Percentiles rank a stretch among this genome's conserved stretches.
phyloP scores from a whole-genome alignment of 2,888 invertebrate species.

The Rhogogaster chlorosoma region DNA sequence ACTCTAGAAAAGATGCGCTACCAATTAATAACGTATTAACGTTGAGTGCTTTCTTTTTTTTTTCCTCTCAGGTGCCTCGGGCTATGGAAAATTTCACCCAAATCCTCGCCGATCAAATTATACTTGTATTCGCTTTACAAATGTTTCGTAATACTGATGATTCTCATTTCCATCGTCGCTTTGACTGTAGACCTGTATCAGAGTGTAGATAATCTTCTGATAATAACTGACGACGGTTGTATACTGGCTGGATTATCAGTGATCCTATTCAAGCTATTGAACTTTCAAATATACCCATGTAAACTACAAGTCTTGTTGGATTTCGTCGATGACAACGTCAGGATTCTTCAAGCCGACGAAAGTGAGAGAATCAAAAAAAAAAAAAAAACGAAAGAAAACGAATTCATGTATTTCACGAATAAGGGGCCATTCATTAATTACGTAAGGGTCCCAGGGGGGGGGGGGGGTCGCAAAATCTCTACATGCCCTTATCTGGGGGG shows the following conservation, averaged over 20 bases:
- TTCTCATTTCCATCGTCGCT: conserved; percentile 61
- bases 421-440: no score
- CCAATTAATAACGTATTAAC: neutral
- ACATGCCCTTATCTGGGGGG: no score
- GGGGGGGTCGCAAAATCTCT: no score
- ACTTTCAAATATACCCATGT: conserved; percentile 55
- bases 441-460: no score
- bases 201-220: conserved; percentile 60
- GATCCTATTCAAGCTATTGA: conserved; percentile 64
- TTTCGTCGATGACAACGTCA: conserved; percentile 5
- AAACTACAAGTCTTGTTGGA: conserved; percentile 4
- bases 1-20: neutral
- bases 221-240: conserved; percentile 68
- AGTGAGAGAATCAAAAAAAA: neutral
- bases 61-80: conserved; percentile 46
- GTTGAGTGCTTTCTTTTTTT: neutral
- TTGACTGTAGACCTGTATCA: conserved; percentile 62
- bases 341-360: neutral
- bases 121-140: conserved; percentile 61
- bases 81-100: conserved; percentile 54
- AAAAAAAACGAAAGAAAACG: neutral
- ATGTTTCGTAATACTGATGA: conserved; percentile 55
- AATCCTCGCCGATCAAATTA: conserved; percentile 38
- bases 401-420: neutral
- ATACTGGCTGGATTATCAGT: conserved; percentile 65